Base-by-base conservation (phyloP, 1,140 invertebrate genomes). In the Ditylenchus dipsaci region DNA sequence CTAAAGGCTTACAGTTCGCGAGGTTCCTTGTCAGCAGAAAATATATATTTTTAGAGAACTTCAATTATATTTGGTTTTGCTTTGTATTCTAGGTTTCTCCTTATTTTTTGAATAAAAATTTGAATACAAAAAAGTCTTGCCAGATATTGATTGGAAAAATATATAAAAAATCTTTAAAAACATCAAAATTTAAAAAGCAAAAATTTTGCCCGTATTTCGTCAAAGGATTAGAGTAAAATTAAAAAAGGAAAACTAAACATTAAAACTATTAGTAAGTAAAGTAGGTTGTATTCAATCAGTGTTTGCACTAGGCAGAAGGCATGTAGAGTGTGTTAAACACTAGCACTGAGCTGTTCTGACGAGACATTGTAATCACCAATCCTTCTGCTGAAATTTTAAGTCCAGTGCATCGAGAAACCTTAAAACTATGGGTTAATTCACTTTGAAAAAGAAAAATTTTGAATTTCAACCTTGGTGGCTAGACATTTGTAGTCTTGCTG, bases 351-450 rank as follows among this genome's bases (percentile, higher is more conserved):
- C 71, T 71, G 29, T 71, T 71, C 56, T 71, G 69, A 26, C 69
- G 69, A 15, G 69, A 71, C 69, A 71, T 63, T 26, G 69, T 71
- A 9, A 71, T 45, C 38, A 71, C 59, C 49, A 38, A 53, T 17
- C 69, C 69, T 33, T 71, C 45, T 23, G 56, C 33, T 8, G 57
- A 43, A 17, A 71, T 61, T 33, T 73, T 71, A 19, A 71, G 69
- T 19, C 69, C 71, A 47, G 69, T 71, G 67, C 69, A 71, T 29
- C 69, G 69, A 45, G 69, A 71, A 29, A 71, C 69, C 69, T 71
- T 1, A 66, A 65, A 19, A 56, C n/a, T n/a, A 29, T n/a, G 23
- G 21, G 30, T 1, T 13, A 62, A 72, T n/a, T n/a, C n/a, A n/a
- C n/a, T n/a, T n/a, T n/a, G n/a, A n/a, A n/a, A 38, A 63, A 61